phyloP scores from a whole-genome alignment of 1,140 invertebrate genomes.

The Megathymus violae region DNA sequence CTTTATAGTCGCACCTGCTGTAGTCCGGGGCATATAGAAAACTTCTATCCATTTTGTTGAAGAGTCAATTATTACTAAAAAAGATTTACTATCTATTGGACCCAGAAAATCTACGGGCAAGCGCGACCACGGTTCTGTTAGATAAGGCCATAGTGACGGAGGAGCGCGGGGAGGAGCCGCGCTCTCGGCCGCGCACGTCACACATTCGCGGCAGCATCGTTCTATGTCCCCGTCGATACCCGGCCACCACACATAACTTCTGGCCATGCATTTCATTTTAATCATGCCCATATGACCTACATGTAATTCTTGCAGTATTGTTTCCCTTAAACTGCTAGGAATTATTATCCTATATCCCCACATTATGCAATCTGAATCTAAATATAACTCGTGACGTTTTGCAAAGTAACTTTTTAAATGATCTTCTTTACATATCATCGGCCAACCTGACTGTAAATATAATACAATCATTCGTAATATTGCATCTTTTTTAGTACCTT shows the following conservation, averaged over 20 bases:
- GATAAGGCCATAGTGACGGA: slow-evolving; percentile 25
- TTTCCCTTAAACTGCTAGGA: not conserved
- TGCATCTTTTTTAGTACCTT: not conserved
- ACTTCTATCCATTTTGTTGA: slow-evolving; percentile 37
- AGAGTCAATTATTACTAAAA: slow-evolving; percentile 36
- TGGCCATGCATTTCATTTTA: slow-evolving; percentile 30
- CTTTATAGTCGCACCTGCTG: slow-evolving; percentile 10
- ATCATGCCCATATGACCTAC: slow-evolving; percentile 23
- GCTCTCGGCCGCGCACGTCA: slow-evolving; percentile 3
- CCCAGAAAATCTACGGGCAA: slow-evolving; percentile 37
- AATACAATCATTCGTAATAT: not conserved
- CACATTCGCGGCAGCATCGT: not conserved
- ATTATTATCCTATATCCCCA: slow-evolving; percentile 5
- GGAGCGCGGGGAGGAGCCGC: slow-evolving; percentile 18
- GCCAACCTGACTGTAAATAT: slow-evolving; percentile 8
- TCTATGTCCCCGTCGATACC: slow-evolving; percentile 36
- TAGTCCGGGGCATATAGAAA: slow-evolving; percentile 30
- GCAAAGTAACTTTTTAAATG: not conserved
- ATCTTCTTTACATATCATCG: not conserved
- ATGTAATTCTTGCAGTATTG: not conserved
- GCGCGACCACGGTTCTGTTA: slow-evolving; percentile 16
- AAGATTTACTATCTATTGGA: slow-evolving; percentile 25
- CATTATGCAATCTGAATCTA: slow-evolving; percentile 2
- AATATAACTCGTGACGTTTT: slow-evolving; percentile 1
- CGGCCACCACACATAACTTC: slow-evolving; percentile 30